Base-by-base conservation (phyloP, 2,888 invertebrate species). In the Torymus tubicola region DNA sequence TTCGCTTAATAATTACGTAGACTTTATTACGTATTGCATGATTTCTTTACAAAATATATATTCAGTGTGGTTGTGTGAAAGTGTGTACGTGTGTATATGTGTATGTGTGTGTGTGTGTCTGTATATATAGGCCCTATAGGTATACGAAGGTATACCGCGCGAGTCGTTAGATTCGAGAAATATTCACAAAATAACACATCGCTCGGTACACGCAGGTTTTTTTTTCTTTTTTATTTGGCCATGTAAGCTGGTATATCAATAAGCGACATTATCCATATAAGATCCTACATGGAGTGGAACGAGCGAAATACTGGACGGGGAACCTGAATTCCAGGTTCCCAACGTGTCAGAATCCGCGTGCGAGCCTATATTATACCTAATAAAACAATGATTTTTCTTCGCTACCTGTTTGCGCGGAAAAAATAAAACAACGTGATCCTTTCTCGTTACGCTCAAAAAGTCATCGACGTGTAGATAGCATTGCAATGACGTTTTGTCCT, bases 21-120 rank as follows among this genome's bases (percentile, higher is more conserved):
- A 78, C 18, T 83, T 82, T 76, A 73, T 78, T 76, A 78, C 68
- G 70, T 82, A 81, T 78, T 76, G 64, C 55, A 81, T 79, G 72
- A 14, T 80, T 79, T 69, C 10, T 53, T 80, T 78, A 80, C 77
- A 80, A 77, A 82, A 76, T 12, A 58, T 42, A 42, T 42, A 42
- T 42, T 42, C 42, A 42, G 42, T 8, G 31, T 31, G 31, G 3
- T 70, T 72, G 68, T 65, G 75, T 21, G 55, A 73, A 31, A 31
- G 31, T 31, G 42, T 42, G 8, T 42, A 8, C 10, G 31, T 31
- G 31, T 31, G 31, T 31, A 5, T 31, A 5, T 31, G 31, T 31
- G 5, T 5, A 5, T 31, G 8, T 42, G 42, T 42, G 42, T 42
- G 42, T 42, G 42, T 42, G 8, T 42, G 31, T 55, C n/a, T n/a